Base-by-base conservation (phyloP, 2,888 invertebrate species). In the Rhodophaea formosa region DNA sequence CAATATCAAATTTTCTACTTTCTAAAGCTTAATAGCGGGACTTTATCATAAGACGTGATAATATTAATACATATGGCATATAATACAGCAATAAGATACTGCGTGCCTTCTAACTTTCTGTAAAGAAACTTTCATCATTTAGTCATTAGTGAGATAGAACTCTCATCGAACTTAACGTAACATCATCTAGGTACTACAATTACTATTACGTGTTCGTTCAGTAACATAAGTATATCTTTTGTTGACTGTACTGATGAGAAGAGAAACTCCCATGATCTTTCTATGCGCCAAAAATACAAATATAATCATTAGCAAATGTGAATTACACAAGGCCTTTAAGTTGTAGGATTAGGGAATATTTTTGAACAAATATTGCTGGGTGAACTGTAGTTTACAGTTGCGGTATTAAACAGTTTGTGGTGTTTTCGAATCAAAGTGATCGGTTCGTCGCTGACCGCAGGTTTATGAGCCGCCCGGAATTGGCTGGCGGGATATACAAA, bases 351-450 rank as follows among this genome's bases (percentile, higher is more conserved):
- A 64, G 49, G 46, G 58, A 51, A 35, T 43, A 53, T 32, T 16
- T 59, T 58, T 42, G 54, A 44, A 8, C 29, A 15, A 5, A 23
- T 8, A 15, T 44, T 23, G 7, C 8, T 8, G 14, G 3, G 35
- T 12, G 42, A 49, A 32, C 8, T 16, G 51, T 29, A 57, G 14
- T 35, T 53, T 30, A 42, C 58, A 59, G 57, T 60, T 62, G 55
- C 58, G 55, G 62, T 66, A 55, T 66, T 63, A 60, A 68, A 71
- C 67, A 67, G 66, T 63, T 83, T 86, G 86, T 82, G 86, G 86
- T 86, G 81, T 80, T 80, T 84, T 85, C 84, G 82, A 86, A 86
- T 85, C 84, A 84, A 84, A 81, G 82, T 71, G 73, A 72, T 74
- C 66, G 67, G 71, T 76, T 68, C 68, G 69, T 70, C 68, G 68